A percentile compares a stretch with the other conserved stretches of the same genome.
These are phyloP conservation scores for Morus bassanus DNA, from an alignment of 2,797 vertebrate species.

Conservation along the genomic window DNA sequence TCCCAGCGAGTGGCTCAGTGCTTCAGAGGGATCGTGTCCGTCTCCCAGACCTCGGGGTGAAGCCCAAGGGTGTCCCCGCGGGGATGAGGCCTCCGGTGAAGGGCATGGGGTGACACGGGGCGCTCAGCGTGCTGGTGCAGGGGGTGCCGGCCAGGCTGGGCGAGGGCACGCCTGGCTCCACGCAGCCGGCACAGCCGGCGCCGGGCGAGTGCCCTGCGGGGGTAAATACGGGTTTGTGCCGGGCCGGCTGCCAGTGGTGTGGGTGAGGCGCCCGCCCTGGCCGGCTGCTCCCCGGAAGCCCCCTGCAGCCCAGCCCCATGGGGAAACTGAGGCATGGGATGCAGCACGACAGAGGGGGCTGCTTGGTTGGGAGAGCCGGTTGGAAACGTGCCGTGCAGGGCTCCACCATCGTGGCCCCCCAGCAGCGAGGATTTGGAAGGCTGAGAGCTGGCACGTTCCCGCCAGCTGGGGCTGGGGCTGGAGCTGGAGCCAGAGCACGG, in stretches of 20 bases:
- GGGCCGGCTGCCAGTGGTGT: neutral
- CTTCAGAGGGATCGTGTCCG: accelerated
- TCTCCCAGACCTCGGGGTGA: accelerated
- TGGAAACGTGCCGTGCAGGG: accelerated
- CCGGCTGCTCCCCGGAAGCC: neutral
- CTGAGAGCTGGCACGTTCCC: neutral
- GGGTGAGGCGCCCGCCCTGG: neutral
- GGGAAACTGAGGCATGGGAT: neutral
- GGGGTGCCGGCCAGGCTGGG: neutral
- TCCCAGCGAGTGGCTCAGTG: accelerated
- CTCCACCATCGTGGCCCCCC: accelerated
- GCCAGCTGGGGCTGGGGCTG: accelerated
- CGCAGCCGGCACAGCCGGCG: neutral
- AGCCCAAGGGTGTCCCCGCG: neutral
- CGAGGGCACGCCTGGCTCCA: neutral
- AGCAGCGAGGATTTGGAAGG: accelerated
- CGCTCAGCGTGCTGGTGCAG: neutral
- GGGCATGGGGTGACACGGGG: neutral
- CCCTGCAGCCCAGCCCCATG: neutral
- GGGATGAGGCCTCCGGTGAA: accelerated
- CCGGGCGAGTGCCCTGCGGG: neutral
- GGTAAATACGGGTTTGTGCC: neutral
- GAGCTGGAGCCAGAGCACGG: neutral
- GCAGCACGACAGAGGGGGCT: accelerated
- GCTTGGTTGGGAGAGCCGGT: neutral